Percentiles rank a stretch among this genome's conserved stretches.
These are phyloP conservation scores for Podilymbus podiceps DNA, from an alignment of 2,113 vertebrate species.

Conservation along the genomic window DNA sequence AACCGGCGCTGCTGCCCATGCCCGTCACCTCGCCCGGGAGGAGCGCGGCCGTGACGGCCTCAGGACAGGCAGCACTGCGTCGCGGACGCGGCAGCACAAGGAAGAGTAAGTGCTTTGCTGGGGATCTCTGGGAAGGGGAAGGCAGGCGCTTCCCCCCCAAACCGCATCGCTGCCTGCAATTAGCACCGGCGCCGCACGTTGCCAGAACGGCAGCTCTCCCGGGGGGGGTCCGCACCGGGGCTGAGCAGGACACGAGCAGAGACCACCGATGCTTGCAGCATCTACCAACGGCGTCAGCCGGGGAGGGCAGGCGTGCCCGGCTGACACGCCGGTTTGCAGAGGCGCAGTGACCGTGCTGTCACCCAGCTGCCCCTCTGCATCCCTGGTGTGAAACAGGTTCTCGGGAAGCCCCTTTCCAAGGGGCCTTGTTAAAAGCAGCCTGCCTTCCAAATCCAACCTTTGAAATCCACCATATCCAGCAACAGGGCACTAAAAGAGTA, in stretches of 20 bases:
- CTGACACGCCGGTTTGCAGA: neutral
- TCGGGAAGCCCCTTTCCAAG: neutral
- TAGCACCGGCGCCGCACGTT: accelerated
- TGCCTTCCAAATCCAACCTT: neutral
- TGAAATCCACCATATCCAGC: neutral
- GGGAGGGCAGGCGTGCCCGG: no score
- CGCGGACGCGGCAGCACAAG: constrained; percentile 68
- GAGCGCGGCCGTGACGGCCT: neutral
- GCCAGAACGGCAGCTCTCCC: neutral
- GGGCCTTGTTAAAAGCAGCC: neutral
- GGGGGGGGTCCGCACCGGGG: neutral
- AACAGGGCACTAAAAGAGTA: neutral
- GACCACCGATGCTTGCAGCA: neutral
- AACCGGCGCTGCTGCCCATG: constrained; percentile 66
- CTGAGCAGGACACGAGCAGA: neutral
- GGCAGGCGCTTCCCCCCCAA: accelerated
- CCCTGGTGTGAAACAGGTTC: neutral
- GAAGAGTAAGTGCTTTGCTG: constrained; percentile 70
- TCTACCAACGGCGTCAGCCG: neutral
- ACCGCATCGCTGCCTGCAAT: neutral
- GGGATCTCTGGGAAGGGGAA: neutral
- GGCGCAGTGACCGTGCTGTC: neutral
- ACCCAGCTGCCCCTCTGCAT: neutral
- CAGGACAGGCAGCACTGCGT: constrained; percentile 40
- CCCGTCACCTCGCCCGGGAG: constrained; percentile 36